Evolutionary conservation across 2,113 vertebrate species (phyloP).

Genomic region (Bambusicola thoracicus): DNA sequence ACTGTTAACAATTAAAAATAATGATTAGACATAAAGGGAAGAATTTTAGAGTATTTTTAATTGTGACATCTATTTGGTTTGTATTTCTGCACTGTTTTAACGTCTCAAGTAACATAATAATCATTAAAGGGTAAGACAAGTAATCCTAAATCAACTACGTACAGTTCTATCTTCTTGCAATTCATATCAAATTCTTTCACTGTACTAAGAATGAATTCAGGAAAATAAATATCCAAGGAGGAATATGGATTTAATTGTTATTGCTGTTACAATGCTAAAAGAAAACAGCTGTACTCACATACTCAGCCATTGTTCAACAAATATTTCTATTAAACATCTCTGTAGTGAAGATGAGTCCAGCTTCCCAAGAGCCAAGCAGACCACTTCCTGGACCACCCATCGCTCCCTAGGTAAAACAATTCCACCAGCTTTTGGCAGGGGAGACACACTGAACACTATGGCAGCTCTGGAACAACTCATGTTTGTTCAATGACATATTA

Average conservation of each 20-base stretch:
- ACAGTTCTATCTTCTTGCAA: conserved; percentile 43
- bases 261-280: conserved; percentile 76
- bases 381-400: conserved; percentile 74
- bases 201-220: conserved; percentile 62
- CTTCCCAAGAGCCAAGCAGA: conserved; percentile 55
- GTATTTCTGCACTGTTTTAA: conserved; percentile 18
- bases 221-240: conserved; percentile 80
- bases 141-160: conserved; percentile 23
- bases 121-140: conserved; percentile 26
- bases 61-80: neutral
- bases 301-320: conserved; percentile 78
- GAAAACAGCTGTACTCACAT: conserved; percentile 83
- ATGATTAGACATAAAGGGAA: neutral
- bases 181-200: conserved; percentile 77
- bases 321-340: conserved; percentile 74
- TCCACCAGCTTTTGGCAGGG: conserved; percentile 7
- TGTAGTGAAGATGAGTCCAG: conserved; percentile 67
- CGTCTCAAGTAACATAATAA: conserved; percentile 1
- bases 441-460: neutral
- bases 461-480: neutral
- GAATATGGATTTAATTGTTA: conserved; percentile 80
- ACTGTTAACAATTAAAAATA: neutral
- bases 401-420: conserved; percentile 50
- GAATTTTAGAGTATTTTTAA: neutral
- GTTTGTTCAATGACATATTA: neutral